Conservation (phyloP, 2,797 vertebrate species). For the Tapera naevia region DNA sequence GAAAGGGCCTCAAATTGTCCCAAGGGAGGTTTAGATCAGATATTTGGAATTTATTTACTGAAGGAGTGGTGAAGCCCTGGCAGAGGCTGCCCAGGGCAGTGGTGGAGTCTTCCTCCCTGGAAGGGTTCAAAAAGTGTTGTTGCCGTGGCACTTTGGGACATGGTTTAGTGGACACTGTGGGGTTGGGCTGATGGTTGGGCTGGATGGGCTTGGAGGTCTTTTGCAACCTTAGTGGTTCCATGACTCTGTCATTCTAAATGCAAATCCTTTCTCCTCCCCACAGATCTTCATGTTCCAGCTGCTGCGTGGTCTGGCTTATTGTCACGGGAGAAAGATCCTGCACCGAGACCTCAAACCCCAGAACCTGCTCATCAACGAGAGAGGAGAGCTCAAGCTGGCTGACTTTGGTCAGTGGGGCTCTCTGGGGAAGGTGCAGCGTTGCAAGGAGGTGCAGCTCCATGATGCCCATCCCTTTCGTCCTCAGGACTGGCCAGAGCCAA, state of each 20-base stretch:
- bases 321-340: constrained; percentile 92
- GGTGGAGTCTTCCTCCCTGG: too few species aligned
- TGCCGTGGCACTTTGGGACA: too few species aligned
- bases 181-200: too few species aligned
- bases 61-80: too few species aligned
- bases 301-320: constrained; percentile 92
- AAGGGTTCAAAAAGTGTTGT: too few species aligned
- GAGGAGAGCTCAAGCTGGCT: constrained; percentile 93
- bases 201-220: too few species aligned
- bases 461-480: background rate
- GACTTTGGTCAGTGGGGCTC: constrained; percentile 86
- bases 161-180: too few species aligned
- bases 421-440: fast-evolving
- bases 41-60: too few species aligned
- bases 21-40: too few species aligned
- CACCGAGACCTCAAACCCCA: constrained; percentile 97
- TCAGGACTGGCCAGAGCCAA: constrained; percentile 87
- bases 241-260: background rate
- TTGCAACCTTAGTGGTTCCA: too few species aligned
- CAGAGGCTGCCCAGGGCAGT: too few species aligned
- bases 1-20: too few species aligned
- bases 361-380: constrained; percentile 95
- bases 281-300: constrained; percentile 99
- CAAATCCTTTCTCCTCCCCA: background rate
- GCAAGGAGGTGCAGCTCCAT: background rate